Base-by-base conservation (phyloP, 2,888 invertebrate genomes). In the Clepsis dumicolana region DNA sequence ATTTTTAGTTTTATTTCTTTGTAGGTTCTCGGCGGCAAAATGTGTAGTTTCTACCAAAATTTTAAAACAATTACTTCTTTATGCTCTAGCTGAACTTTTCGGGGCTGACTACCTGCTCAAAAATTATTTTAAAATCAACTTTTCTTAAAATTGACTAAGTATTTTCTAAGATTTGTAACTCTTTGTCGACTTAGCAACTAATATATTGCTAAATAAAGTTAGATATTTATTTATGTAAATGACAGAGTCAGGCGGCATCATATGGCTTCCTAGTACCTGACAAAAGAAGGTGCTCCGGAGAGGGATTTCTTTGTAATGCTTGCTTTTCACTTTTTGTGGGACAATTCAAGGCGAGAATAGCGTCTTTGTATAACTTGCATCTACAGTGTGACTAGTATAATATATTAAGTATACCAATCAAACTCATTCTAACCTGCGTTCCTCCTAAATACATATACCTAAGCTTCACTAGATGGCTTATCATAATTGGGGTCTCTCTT, bases 261-360 rank as follows among this genome's bases (percentile, higher is more conserved):
- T 70, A 73, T 74, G 82, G 94, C 94, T 94, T 93, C 94, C 93
- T 89, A 90, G 94, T 94, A 94, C 94, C 94, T 94, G 94, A 90
- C 89, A 85, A 77, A 74, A 66, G 72, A 74, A 73, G 70, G 76
- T 91, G 90, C 93, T 94, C 91, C 90, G 77, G 88, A 84, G 84
- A 83, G 91, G 87, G 77, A 66, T 69, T 2, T 54, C 8, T 27
- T 38, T 48, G 21, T 64, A 8, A 44, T n/a, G 1, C 2, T 21
- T 3, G 21, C 48, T 48, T 4, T 48, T 48, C 48, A 48, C 48
- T 48, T n/a, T n/a, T n/a, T 12, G 10, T 21, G 21, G 48, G 1
- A 29, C 29, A 18, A 21, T 2, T 2, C 4, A 48, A n/a, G 4
- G 10, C 21, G 21, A 48, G 21, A 48, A 48, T 21, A 8, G 21